A percentile compares a stretch with the other conserved stretches of the same genome.
phyloP scores from a whole-genome alignment of 2,113 vertebrate species.

The Atrichornis clamosus region DNA sequence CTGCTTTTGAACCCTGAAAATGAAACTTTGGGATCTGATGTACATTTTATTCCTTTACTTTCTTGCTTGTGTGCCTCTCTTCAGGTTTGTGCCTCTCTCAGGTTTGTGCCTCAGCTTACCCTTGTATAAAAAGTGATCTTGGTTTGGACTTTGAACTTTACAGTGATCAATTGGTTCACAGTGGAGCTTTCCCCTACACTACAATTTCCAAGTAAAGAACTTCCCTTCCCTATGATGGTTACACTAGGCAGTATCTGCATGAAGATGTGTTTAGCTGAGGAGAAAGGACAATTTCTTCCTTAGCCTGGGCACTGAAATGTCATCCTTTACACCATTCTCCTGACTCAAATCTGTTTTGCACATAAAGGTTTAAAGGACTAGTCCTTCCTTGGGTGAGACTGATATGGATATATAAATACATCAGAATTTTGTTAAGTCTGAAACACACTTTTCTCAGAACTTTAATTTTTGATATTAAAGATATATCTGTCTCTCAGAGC shows the following conservation, averaged over 20 bases:
- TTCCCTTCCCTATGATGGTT: background rate
- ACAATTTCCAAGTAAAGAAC: background rate
- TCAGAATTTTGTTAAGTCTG: background rate
- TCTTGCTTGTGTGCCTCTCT: background rate
- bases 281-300: background rate
- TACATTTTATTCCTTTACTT: background rate
- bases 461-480: slow-evolving; percentile 59
- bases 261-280: background rate
- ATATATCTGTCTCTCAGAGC: slow-evolving; percentile 47
- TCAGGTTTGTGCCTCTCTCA: background rate
- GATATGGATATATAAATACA: background rate
- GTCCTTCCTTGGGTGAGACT: background rate
- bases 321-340: background rate
- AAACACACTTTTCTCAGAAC: background rate
- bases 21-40: background rate
- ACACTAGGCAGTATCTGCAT: background rate
- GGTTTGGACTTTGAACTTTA: background rate
- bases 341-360: background rate
- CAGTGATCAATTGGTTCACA: background rate
- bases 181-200: background rate
- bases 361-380: background rate
- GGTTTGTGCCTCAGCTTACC: background rate
- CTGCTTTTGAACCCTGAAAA: background rate
- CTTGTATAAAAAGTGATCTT: background rate
- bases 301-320: background rate